These are phyloP conservation scores for Melanotaenia trifasciata DNA, from an alignment of 2,797 vertebrate genomes.

Conservation along the genomic window DNA sequence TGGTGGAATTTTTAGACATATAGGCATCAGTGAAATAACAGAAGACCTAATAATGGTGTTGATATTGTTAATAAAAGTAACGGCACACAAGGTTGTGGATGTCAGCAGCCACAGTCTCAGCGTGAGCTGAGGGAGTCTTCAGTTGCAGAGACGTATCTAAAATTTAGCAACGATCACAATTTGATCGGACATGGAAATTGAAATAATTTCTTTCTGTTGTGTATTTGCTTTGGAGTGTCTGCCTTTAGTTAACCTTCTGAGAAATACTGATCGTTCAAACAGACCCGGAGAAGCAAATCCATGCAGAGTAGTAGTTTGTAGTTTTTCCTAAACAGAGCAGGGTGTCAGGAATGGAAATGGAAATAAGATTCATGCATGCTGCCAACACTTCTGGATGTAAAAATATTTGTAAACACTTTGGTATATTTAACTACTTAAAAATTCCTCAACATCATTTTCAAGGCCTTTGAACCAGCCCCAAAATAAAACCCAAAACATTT, in stretches of 20 bases:
- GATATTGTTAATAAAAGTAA: slow-evolving; percentile 74
- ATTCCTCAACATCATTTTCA: slow-evolving; percentile 30
- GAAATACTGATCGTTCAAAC: slow-evolving; percentile 47
- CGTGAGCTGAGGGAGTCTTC: slow-evolving; percentile 66
- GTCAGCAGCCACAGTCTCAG: slow-evolving; percentile 52
- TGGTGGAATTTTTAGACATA: slow-evolving; percentile 61
- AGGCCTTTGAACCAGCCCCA: slow-evolving; percentile 40
- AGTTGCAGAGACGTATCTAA: slow-evolving; percentile 67
- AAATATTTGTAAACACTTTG: slow-evolving; percentile 57
- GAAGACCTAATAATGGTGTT: slow-evolving; percentile 69
- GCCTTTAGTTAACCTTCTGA: slow-evolving; percentile 47
- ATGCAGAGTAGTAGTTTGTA: slow-evolving; percentile 33
- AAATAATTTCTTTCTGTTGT: slow-evolving; percentile 54
- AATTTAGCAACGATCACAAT: slow-evolving; percentile 59
- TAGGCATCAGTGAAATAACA: slow-evolving; percentile 72
- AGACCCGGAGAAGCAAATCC: slow-evolving; percentile 40
- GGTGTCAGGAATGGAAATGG: slow-evolving; percentile 53
- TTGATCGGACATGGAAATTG: slow-evolving; percentile 54
- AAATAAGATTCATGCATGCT: slow-evolving; percentile 49
- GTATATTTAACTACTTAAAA: slow-evolving; percentile 50
- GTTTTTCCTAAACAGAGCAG: slow-evolving; percentile 41
- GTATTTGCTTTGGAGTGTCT: slow-evolving; percentile 57
- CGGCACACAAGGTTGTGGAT: slow-evolving; percentile 57
- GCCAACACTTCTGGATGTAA: slow-evolving; percentile 46
- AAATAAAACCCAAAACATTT: slow-evolving; percentile 40